Evolutionary conservation across 2,888 invertebrate genomes (phyloP), one percentile per base, ranked within the genome.

Genomic region (Saturnia japonica): DNA sequence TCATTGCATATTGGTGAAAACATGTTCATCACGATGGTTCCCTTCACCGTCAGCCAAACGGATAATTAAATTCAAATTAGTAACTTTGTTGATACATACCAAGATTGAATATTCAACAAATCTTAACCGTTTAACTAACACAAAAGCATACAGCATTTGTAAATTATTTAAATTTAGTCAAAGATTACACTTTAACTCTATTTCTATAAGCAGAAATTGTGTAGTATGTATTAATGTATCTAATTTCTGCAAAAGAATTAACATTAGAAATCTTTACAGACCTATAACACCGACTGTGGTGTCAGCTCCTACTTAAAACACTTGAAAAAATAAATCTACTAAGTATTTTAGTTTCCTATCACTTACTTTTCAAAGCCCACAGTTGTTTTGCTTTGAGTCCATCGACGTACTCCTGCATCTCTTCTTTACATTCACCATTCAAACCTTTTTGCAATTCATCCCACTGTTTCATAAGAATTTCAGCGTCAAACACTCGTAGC

Each of bases 291-390:
- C 2, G 34, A 34, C 34, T 34, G 34, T 34, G 34, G 2, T 34
- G 34, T 34, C 34, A 34, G 34, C 34, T 6, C 34, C 3, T 51
- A 51, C 4, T 12, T 9, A 51, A 19, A 19, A 1, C 16, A 16
- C 19, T 3, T 19, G 16, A 19, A 19, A 51, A 51, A 51, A 19
- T 51, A 51, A 51, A 51, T 51, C 47, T 19, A 51, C 6, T 47
- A 7, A 47, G 16, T 47, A 47, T n/a, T 28, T 60, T 28, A 28
- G 19, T n/a, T n/a, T 22, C 6, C 28, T 28, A 73, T 62, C 47
- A 95, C 96, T 96, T 88, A 96, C 96, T 96, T 88, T 96, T 96
- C 67, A 96, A 93, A 9, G 96, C 96, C 96, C 96, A 96, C 14
- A 95, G 90, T 69, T 94, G 91, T 70, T 95, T 95, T 67, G 92